These are phyloP conservation scores for Esox niger DNA, from an alignment of 2,113 vertebrate species.

Conservation along the genomic window DNA sequence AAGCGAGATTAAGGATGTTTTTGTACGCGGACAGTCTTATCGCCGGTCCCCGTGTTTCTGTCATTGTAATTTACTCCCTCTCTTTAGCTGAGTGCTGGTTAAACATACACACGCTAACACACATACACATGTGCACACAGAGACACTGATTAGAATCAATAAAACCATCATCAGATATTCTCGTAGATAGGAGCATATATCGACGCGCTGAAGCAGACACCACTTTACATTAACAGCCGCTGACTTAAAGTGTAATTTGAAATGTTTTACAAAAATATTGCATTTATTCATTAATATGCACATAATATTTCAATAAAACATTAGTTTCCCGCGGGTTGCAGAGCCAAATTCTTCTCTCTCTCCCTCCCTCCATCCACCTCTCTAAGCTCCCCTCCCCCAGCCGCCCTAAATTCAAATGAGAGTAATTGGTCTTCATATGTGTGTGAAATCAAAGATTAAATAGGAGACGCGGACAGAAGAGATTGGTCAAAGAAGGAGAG, in stretches of 20 bases:
- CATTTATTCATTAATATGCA: constrained; percentile 42
- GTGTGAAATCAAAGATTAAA: constrained; percentile 20
- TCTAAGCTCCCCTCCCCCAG: not conserved
- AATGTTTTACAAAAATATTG: constrained; percentile 32
- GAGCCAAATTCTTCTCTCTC: not conserved
- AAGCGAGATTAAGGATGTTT: too few relatives aligned
- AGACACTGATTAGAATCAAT: not conserved
- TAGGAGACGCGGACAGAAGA: not conserved
- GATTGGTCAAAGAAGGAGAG: not conserved
- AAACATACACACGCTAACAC: not conserved
- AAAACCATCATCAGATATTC: too few relatives aligned
- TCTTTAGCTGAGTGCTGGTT: too few relatives aligned
- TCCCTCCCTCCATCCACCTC: not conserved
- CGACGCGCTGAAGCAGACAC: too few relatives aligned
- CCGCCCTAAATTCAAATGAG: constrained; percentile 18
- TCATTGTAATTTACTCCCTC: too few relatives aligned
- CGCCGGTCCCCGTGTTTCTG: too few relatives aligned
- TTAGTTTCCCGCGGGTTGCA: constrained; percentile 12
- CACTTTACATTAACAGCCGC: not conserved
- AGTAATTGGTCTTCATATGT: constrained; percentile 31
- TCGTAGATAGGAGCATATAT: too few relatives aligned
- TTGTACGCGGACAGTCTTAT: too few relatives aligned
- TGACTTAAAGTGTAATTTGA: constrained; percentile 1
- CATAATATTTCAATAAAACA: constrained; percentile 40
- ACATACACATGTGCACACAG: not conserved